Evolutionary conservation across 2,888 invertebrate species (phyloP).

Genomic region (Coenonympha glycerion): DNA sequence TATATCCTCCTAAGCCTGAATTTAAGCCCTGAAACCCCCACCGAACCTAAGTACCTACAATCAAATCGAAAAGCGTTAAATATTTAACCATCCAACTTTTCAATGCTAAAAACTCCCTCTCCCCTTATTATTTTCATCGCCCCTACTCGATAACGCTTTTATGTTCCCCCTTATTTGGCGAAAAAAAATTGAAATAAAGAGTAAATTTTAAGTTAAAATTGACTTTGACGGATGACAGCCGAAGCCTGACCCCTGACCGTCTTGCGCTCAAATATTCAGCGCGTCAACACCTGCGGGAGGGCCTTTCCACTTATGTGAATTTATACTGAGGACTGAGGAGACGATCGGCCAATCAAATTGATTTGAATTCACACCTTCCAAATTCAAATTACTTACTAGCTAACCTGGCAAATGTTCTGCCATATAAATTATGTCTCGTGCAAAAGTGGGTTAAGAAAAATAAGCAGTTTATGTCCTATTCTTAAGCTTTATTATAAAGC

Average conservation of each 20-base stretch:
- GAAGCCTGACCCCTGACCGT: conserved; percentile 54
- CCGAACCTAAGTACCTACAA: conserved; percentile 30
- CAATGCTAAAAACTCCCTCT: conserved; percentile 57
- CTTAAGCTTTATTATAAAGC: too few species aligned
- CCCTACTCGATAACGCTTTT: conserved; percentile 69
- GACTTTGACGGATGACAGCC: conserved; percentile 67
- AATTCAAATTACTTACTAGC: too few species aligned
- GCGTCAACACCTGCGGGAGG: conserved; percentile 41
- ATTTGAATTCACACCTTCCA: too few species aligned
- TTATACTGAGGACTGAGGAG: too few species aligned
- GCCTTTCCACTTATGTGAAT: conserved; percentile 1
- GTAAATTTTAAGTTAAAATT: conserved; percentile 70
- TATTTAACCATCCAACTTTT: conserved; percentile 61
- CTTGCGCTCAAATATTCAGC: conserved; percentile 65
- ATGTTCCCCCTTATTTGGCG: conserved; percentile 44
- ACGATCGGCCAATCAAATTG: too few species aligned
- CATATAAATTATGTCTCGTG: too few species aligned
- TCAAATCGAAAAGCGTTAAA: conserved; percentile 45
- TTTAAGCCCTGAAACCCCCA: conserved; percentile 21
- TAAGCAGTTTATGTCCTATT: too few species aligned
- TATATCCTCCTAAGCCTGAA: not conserved
- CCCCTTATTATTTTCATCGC: conserved; percentile 56
- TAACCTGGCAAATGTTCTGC: too few species aligned
- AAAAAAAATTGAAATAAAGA: conserved; percentile 60
- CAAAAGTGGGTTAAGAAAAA: too few species aligned